Percentiles rank a stretch among this genome's conserved stretches.
phyloP scores from a whole-genome alignment of 1,140 invertebrate genomes.

The Pissodes strobi region DNA sequence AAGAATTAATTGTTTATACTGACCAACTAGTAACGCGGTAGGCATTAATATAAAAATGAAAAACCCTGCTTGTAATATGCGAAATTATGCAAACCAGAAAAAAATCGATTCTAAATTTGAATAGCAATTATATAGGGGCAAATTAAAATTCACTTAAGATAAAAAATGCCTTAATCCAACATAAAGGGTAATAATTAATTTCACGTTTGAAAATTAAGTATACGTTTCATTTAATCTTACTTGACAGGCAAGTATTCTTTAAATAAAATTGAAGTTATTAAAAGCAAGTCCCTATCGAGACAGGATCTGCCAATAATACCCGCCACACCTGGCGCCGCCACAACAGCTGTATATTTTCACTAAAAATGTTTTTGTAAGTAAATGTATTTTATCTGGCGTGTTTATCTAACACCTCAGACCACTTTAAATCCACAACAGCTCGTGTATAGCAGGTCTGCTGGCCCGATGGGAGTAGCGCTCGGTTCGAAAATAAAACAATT shows the following conservation, averaged over 20 bases:
- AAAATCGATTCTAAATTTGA: too few species aligned
- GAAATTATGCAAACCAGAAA: too few species aligned
- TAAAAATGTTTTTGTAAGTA: constrained; percentile 42
- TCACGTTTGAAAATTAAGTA: constrained; percentile 18
- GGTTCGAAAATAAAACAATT: constrained; percentile 24
- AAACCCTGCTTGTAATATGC: too few species aligned
- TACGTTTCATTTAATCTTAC: constrained; percentile 28
- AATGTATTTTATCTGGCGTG: constrained; percentile 43
- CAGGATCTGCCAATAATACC: constrained; percentile 34
- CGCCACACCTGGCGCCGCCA: constrained; percentile 29
- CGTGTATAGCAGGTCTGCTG: constrained; percentile 30
- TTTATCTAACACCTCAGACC: constrained; percentile 45
- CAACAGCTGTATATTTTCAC: constrained; percentile 40
- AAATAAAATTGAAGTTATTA: constrained; percentile 31
- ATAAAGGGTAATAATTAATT: constrained; percentile 19
- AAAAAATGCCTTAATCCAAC: constrained; percentile 12
- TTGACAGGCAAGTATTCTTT: constrained; percentile 24
- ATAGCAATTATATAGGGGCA: constrained; percentile 10
- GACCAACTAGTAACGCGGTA: too few species aligned
- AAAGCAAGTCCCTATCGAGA: constrained; percentile 20
- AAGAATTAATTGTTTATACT: too few species aligned
- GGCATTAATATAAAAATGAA: too few species aligned
- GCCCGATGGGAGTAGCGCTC: not conserved
- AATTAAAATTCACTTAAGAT: constrained; percentile 16
- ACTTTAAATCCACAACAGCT: constrained; percentile 33